Evolutionary conservation across 2,113 vertebrate genomes (phyloP), one percentile per base, ranked within the genome.

Genomic region (Pithys albifrons): DNA sequence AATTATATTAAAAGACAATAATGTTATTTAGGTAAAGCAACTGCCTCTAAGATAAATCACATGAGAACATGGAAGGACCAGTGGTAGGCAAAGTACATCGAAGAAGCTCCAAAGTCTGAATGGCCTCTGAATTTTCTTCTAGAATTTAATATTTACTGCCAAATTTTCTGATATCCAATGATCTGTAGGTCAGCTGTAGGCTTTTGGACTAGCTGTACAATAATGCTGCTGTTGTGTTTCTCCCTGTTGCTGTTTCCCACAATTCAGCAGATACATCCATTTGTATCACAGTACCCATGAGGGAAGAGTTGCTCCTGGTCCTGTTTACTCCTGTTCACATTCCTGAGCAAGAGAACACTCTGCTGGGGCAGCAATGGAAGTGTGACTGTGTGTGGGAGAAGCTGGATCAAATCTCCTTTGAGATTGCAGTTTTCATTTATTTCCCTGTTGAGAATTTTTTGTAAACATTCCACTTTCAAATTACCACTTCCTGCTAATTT

Each of bases 241-340:
- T 76, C 33, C 45, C 29, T 46, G 28, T 73, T 66, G 27, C 16
- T 55, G 35, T 66, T 88, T 28, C 23, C 33, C 14, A 17, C 43
- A 22, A 2, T 41, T 35, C 23, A 31, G 23, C 65, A 78, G 41
- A 15, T 14, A 12, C 0, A 4, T 71, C 35, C 25, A 9, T 66
- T 75, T 71, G 62, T 9, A 57, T 35, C 12, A 11, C 57, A 28
- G 73, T 23, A 49, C 6, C n/a, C 51, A 4, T 0, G 8, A 48
- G 41, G 31, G 35, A 71, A 41, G 15, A 33, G 37, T 27, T 1
- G 0, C 25, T 76, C 12, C 48, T 43, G 17, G n/a, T 28, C 9
- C 0, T 0, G 11, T 52, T 57, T 57, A 43, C 25, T 84, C 58
- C 48, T 7, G 1, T 72, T 52, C n/a, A 4, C 19, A 1, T 48